These are phyloP conservation scores for Salarias fasciatus DNA, from an alignment of 2,797 vertebrate species.

Conservation along the genomic window DNA sequence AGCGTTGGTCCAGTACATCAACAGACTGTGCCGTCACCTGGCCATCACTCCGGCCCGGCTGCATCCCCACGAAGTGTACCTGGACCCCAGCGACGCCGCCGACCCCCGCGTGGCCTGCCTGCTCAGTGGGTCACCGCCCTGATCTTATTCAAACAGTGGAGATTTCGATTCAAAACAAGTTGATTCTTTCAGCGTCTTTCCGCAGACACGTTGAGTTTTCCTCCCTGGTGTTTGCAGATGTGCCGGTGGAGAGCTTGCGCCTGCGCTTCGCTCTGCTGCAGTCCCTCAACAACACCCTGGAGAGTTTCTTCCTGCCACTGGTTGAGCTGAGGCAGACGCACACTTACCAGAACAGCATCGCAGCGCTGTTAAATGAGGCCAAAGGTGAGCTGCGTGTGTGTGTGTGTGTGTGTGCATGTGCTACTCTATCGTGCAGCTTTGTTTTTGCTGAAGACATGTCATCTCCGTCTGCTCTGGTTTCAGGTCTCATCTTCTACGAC, in stretches of 20 bases:
- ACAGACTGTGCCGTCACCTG: constrained; percentile 95
- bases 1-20: constrained; percentile 93
- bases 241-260: constrained; percentile 93
- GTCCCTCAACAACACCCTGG: constrained; percentile 95
- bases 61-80: constrained; percentile 96
- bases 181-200: too few species aligned
- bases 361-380: constrained; percentile 89
- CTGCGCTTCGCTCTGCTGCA: constrained; percentile 95
- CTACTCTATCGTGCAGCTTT: constrained; percentile 1
- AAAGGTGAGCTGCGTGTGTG: constrained; percentile 85
- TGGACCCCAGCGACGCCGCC: constrained; percentile 89
- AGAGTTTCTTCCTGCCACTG: constrained; percentile 95
- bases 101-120: constrained; percentile 92
- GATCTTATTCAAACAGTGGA: too few species aligned
- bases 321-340: constrained; percentile 93
- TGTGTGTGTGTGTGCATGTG: neutral
- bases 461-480: neutral
- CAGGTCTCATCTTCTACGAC: constrained; percentile 93
- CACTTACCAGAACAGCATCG: constrained; percentile 91
- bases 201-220: neutral
- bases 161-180: too few species aligned
- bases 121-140: constrained; percentile 82
- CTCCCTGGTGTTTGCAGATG: constrained; percentile 74
- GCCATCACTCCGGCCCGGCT: constrained; percentile 95
- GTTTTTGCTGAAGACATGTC: constrained; percentile 6